These are phyloP conservation scores for Agrenia bidenticulata DNA, from an alignment of 2,888 invertebrate species.

Conservation along the genomic window DNA sequence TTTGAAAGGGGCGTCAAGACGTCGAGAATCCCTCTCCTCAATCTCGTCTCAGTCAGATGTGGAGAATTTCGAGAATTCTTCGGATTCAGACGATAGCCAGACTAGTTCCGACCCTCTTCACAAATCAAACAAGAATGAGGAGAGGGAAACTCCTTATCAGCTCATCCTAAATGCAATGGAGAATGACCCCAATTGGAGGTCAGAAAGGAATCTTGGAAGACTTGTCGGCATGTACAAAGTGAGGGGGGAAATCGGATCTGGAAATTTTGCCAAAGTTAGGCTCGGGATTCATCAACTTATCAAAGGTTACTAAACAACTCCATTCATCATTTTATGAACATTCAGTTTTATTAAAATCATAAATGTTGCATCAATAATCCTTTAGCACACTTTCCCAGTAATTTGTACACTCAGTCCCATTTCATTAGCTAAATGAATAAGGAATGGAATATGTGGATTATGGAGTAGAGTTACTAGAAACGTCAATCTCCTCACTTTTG, in stretches of 20 bases:
- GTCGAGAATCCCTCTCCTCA: background rate
- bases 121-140: background rate
- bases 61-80: background rate
- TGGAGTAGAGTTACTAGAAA: no score
- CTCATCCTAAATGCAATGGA: slow-evolving; percentile 19
- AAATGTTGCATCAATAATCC: no score
- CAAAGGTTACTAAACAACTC: slow-evolving; percentile 67
- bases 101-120: no score
- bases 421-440: no score
- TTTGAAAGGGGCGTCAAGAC: no score
- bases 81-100: background rate
- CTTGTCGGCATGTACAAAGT: slow-evolving; percentile 74
- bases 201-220: slow-evolving; percentile 59
- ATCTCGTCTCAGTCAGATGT: background rate
- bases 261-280: slow-evolving; percentile 78
- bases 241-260: slow-evolving; percentile 71
- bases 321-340: no score
- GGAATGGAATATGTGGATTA: no score
- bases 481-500: no score
- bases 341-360: no score
- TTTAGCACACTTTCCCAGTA: no score
- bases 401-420: no score
- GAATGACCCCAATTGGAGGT: slow-evolving; percentile 40
- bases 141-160: background rate
- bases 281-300: slow-evolving; percentile 72